These are phyloP conservation scores for Harpia harpyja DNA, from an alignment of 2,797 vertebrate genomes.

Conservation along the genomic window DNA sequence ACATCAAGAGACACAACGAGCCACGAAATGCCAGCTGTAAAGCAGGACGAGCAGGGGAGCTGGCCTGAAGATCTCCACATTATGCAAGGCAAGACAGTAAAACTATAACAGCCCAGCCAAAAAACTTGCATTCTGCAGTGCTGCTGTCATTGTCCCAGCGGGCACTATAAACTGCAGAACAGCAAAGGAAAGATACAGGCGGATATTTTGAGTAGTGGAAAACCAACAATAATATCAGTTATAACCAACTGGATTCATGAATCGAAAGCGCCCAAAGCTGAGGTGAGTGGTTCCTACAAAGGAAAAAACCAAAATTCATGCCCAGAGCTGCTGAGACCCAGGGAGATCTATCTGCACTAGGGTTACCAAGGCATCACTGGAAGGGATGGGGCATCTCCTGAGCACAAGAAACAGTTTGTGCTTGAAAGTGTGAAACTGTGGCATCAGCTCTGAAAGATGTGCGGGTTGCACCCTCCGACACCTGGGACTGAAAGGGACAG, in stretches of 20 bases:
- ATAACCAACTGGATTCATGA: neutral
- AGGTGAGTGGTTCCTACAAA: neutral
- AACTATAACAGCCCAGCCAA: neutral
- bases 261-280: neutral
- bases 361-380: neutral
- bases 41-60: neutral
- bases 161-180: neutral
- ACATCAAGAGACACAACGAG: neutral
- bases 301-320: neutral
- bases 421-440: neutral
- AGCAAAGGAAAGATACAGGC: neutral
- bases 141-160: neutral
- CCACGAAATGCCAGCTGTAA: neutral
- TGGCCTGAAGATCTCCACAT: neutral
- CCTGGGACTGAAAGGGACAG: too few species aligned
- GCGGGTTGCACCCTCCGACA: neutral
- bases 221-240: neutral
- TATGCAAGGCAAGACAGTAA: neutral
- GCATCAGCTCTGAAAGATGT: fast-evolving
- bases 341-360: neutral
- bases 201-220: neutral
- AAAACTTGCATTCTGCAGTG: neutral
- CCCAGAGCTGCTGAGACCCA: neutral
- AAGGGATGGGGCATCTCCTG: neutral
- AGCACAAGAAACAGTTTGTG: neutral